phyloP scores from a whole-genome alignment of 2,797 vertebrate genomes.

The Anas capensis region DNA sequence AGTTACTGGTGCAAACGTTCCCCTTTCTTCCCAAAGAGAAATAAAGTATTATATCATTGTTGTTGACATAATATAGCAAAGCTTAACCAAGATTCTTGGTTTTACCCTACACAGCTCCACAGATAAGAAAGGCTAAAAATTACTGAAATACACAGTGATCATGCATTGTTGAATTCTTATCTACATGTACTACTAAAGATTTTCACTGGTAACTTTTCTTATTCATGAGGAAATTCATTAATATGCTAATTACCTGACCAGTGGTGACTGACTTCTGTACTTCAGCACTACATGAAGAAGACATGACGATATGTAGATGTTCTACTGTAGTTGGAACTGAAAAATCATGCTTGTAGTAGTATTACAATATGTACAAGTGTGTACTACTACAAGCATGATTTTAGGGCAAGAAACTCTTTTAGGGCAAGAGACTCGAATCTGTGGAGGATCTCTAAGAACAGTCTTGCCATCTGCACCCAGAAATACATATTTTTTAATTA shows the following conservation, averaged over 20 bases:
- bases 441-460: slow-evolving; percentile 24
- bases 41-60: slow-evolving; percentile 31
- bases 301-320: slow-evolving; percentile 8
- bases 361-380: neutral
- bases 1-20: slow-evolving; percentile 44
- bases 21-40: slow-evolving; percentile 39
- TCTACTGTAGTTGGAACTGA: neutral
- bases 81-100: slow-evolving; percentile 22
- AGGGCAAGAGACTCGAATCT: neutral
- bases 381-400: no score
- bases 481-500: slow-evolving; percentile 64
- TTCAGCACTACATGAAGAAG: neutral
- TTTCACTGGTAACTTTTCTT: slow-evolving; percentile 2
- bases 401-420: neutral
- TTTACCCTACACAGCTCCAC: neutral
- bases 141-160: neutral
- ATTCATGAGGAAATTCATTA: slow-evolving; percentile 23
- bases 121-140: slow-evolving; percentile 6
- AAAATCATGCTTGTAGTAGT: neutral
- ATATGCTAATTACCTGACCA: slow-evolving; percentile 44
- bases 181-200: neutral
- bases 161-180: neutral
- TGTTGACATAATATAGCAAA: slow-evolving; percentile 31
- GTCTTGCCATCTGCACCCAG: slow-evolving; percentile 32
- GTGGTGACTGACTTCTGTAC: slow-evolving; percentile 29